Percentiles rank a stretch among this genome's conserved stretches.
phyloP scores from a whole-genome alignment of 2,888 invertebrate species.

The Campoletis raptor region DNA sequence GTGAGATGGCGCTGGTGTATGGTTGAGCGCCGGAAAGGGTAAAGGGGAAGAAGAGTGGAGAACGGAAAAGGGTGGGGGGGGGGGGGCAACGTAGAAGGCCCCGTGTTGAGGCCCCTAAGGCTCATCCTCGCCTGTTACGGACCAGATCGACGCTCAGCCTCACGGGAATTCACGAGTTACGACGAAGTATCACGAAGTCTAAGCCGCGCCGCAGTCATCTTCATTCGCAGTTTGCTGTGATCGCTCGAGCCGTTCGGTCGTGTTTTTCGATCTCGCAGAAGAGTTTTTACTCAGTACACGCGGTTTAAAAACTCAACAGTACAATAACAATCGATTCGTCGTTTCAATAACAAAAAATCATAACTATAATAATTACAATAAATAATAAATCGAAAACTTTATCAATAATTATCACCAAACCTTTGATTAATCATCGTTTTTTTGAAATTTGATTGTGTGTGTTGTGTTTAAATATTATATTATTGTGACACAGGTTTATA shows the following conservation, averaged over 20 bases:
- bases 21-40: slow-evolving; percentile 41
- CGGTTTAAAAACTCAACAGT: slow-evolving; percentile 19
- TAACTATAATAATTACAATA: neutral
- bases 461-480: neutral
- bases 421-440: slow-evolving; percentile 2
- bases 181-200: slow-evolving; percentile 52
- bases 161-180: slow-evolving; percentile 55
- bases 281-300: neutral
- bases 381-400: neutral
- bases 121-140: slow-evolving; percentile 19
- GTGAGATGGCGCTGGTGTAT: slow-evolving; percentile 45
- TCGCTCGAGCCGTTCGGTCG: slow-evolving; percentile 67
- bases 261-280: neutral
- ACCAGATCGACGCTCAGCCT: slow-evolving; percentile 6
- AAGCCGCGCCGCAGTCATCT: slow-evolving; percentile 51
- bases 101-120: neutral
- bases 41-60: slow-evolving; percentile 38
- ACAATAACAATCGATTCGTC: slow-evolving; percentile 36
- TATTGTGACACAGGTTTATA: neutral
- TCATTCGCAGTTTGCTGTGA: slow-evolving; percentile 62
- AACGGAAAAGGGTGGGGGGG: neutral
- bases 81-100: slow-evolving; percentile 19
- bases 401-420: neutral
- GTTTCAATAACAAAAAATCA: neutral
- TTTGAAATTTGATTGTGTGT: slow-evolving; percentile 3